Conservation (phyloP, 2,888 invertebrate genomes). For the Hyppa rectilinea region DNA sequence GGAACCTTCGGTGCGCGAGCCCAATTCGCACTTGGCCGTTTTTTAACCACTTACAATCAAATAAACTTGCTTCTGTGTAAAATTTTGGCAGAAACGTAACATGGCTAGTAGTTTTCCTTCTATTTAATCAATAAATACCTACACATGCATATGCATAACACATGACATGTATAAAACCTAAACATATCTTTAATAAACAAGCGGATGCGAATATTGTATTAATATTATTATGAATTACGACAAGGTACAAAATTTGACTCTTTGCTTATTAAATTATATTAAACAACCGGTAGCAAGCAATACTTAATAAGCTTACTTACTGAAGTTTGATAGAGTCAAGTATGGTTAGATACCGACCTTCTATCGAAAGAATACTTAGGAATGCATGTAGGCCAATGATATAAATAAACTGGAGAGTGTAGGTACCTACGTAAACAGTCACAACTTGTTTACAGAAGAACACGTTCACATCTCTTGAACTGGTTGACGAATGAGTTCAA, state of each 20-base stretch:
- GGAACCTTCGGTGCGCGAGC: too few relatives aligned
- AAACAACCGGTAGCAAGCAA: not conserved
- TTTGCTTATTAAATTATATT: not conserved
- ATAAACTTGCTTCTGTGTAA: not conserved
- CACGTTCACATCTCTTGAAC: conserved; percentile 25
- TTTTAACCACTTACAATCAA: too few relatives aligned
- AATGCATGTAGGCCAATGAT: conserved; percentile 54
- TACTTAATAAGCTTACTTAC: not conserved
- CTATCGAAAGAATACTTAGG: conserved; percentile 30
- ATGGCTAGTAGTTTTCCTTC: not conserved
- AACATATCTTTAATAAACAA: not conserved
- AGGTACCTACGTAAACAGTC: conserved; percentile 19
- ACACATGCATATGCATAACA: conserved; percentile 3
- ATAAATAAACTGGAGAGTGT: conserved; percentile 54
- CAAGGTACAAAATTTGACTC: not conserved
- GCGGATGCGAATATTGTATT: not conserved
- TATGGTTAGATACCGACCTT: not conserved
- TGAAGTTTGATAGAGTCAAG: conserved; percentile 7
- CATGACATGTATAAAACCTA: not conserved
- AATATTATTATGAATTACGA: not conserved
- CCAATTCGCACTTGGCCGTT: too few relatives aligned
- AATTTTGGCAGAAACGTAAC: not conserved
- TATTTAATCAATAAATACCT: not conserved
- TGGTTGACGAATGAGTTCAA: conserved; percentile 36
- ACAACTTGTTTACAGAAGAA: conserved; percentile 37